Evolutionary conservation across 2,113 vertebrate genomes (phyloP).

Genomic region (Pithys albifrons): DNA sequence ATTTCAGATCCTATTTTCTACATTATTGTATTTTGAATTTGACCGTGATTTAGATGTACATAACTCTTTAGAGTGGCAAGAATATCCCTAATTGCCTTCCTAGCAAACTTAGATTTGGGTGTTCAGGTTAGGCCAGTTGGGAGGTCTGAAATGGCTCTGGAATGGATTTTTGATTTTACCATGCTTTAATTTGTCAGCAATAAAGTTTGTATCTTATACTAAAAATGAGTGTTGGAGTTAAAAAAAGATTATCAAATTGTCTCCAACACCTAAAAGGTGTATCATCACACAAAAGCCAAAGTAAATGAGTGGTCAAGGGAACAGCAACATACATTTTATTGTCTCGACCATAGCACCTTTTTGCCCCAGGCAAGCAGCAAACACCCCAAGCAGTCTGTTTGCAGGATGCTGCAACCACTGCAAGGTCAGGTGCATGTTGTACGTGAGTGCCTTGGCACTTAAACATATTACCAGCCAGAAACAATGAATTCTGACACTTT

Average conservation of each 20-base stretch:
- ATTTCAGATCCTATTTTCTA: not conserved
- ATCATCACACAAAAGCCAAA: not conserved
- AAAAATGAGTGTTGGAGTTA: not conserved
- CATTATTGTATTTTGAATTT: not conserved
- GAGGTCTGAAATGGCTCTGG: not conserved
- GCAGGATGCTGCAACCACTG: not conserved
- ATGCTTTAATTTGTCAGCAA: not conserved
- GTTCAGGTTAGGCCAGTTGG: not conserved
- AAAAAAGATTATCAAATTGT: not conserved
- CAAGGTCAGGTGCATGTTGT: not conserved
- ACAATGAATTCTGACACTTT: not conserved
- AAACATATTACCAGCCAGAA: not conserved
- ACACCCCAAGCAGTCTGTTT: not conserved
- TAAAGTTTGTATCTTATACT: not conserved
- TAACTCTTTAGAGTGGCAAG: not conserved
- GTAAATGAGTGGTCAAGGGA: not conserved
- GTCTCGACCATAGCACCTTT: not conserved
- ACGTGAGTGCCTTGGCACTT: accelerated
- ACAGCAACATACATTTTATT: not conserved
- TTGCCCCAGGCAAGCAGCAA: not conserved
- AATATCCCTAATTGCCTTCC: not conserved
- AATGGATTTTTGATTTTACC: not conserved
- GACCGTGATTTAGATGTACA: not conserved
- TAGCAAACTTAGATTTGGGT: not conserved
- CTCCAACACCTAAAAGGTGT: not conserved